Evolutionary conservation across 2,113 vertebrate species (phyloP).

Genomic region (Rhinichthys klamathensis): DNA sequence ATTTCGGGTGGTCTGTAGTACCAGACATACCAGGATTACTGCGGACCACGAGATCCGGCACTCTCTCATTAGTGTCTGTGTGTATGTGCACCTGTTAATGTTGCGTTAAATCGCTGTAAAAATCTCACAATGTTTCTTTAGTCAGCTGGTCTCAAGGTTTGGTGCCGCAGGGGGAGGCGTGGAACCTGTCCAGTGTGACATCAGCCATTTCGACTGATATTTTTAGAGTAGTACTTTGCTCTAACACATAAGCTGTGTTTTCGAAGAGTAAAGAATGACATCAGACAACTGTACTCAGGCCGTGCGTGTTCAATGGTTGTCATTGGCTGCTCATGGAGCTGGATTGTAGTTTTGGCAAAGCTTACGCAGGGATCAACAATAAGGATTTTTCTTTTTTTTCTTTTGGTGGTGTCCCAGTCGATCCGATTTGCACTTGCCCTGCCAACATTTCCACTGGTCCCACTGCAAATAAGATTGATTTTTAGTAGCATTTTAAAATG

Average conservation of each 20-base stretch:
- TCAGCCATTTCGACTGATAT: constrained; percentile 29
- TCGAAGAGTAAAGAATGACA: constrained; percentile 43
- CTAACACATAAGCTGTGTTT: constrained; percentile 35
- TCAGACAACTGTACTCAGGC: constrained; percentile 36
- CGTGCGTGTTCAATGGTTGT: constrained; percentile 12
- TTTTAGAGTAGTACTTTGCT: constrained; percentile 45
- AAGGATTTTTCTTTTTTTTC: not conserved
- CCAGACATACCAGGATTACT: constrained; percentile 39
- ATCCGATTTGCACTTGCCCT: not conserved
- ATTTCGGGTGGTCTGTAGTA: constrained; percentile 30
- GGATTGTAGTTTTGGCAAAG: constrained; percentile 45
- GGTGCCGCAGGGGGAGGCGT: not conserved
- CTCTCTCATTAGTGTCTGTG: constrained; percentile 7
- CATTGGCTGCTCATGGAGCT: constrained; percentile 25
- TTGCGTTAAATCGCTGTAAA: constrained; percentile 37
- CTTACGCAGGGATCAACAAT: constrained; percentile 9
- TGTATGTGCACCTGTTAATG: constrained; percentile 38
- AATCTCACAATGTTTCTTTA: constrained; percentile 33
- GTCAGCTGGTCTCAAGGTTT: constrained; percentile 22
- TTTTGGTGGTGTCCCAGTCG: not conserved
- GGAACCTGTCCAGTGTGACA: constrained; percentile 21
- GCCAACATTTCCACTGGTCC: not conserved
- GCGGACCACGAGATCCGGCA: constrained; percentile 11
- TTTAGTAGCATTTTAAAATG: not conserved
- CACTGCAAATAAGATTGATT: not conserved